phyloP scores from a whole-genome alignment of 2,888 invertebrate genomes.

The Sinodicranocentrus sp. region DNA sequence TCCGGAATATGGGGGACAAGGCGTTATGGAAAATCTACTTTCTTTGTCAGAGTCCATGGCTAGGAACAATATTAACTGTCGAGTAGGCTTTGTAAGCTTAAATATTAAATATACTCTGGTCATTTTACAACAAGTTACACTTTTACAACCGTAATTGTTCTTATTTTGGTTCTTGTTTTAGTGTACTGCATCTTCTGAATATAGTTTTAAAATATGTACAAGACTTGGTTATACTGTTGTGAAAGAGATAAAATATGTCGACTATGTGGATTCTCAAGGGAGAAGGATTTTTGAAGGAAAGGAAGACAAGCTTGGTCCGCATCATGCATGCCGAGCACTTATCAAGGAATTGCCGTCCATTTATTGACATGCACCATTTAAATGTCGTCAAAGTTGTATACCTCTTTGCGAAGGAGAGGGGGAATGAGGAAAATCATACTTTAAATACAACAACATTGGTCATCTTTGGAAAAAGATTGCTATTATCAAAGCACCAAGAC shows the following conservation, averaged over 20 bases:
- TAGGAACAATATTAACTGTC: constrained; percentile 23
- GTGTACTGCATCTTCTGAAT: constrained; percentile 53
- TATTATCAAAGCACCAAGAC: too few relatives aligned
- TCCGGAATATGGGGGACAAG: constrained; percentile 13
- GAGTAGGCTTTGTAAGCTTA: constrained; percentile 38
- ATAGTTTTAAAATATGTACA: constrained; percentile 28
- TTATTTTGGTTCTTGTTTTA: background rate
- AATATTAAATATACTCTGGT: background rate
- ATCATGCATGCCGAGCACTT: constrained; percentile 25
- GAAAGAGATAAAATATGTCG: constrained; percentile 48
- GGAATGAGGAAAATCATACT: too few relatives aligned
- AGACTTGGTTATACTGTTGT: constrained; percentile 41
- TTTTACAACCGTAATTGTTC: background rate
- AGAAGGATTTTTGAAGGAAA: constrained; percentile 51
- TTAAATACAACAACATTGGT: too few relatives aligned
- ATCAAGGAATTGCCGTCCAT: constrained; percentile 10
- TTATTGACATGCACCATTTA: too few relatives aligned
- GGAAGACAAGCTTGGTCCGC: background rate
- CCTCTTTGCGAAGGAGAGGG: too few relatives aligned
- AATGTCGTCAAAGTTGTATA: too few relatives aligned
- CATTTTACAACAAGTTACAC: background rate
- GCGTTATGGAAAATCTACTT: constrained; percentile 22
- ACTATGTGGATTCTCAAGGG: constrained; percentile 40
- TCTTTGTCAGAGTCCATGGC: constrained; percentile 35
- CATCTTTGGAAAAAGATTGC: too few relatives aligned